Evolutionary conservation across 2,888 invertebrate genomes (phyloP).

Genomic region (Autographa gamma): DNA sequence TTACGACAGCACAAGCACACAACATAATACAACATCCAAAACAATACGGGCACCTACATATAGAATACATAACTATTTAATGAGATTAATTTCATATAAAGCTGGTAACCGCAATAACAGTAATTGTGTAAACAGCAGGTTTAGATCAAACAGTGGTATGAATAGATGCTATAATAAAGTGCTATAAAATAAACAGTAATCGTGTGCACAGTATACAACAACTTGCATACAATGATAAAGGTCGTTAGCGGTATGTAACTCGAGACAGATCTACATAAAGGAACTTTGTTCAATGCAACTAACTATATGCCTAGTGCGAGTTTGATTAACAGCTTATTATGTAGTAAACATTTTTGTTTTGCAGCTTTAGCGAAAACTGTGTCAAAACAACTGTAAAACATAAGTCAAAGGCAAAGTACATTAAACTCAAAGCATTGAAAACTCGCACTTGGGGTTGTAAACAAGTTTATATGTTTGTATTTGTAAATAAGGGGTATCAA

Average conservation of each 20-base stretch:
- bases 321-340: background rate
- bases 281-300: slow-evolving; percentile 36
- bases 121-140: slow-evolving; percentile 47
- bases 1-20: slow-evolving; percentile 55
- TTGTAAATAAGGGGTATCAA: slow-evolving; percentile 18
- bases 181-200: slow-evolving; percentile 44
- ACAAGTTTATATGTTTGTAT: slow-evolving; percentile 20
- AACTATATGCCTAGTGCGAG: background rate
- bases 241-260: slow-evolving; percentile 36
- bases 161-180: slow-evolving; percentile 42
- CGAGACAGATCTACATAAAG: slow-evolving; percentile 35
- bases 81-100: slow-evolving; percentile 47
- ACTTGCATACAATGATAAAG: slow-evolving; percentile 37
- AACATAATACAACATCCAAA: slow-evolving; percentile 51
- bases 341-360: background rate
- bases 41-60: slow-evolving; percentile 42
- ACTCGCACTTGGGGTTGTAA: slow-evolving; percentile 7
- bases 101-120: slow-evolving; percentile 51
- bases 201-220: slow-evolving; percentile 26
- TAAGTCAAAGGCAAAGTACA: background rate
- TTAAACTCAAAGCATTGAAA: background rate
- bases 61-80: slow-evolving; percentile 42
- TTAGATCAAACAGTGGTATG: slow-evolving; percentile 39
- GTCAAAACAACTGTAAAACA: slow-evolving; percentile 1
- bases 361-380: too few relatives aligned